Evolutionary conservation across 1,140 invertebrate species (phyloP).

Genomic region (Heliothis subflexa): DNA sequence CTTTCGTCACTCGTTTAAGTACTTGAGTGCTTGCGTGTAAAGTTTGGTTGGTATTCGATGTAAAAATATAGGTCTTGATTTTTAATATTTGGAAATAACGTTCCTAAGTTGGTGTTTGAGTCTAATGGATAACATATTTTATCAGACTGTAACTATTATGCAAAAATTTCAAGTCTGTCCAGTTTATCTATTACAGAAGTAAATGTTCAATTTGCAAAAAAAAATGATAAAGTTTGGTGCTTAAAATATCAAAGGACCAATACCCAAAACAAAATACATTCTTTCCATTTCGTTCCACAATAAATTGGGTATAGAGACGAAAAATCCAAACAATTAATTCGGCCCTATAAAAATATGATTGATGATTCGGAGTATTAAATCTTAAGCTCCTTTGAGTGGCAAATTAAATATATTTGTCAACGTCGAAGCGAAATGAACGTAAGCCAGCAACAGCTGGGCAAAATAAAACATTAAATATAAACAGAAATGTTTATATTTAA

Average conservation of each 20-base stretch:
- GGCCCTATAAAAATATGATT: conserved; percentile 34
- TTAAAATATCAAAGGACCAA: neutral
- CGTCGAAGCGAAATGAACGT: conserved; percentile 29
- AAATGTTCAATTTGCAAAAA: too few species aligned
- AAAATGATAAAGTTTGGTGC: neutral
- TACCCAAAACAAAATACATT: neutral
- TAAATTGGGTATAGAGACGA: conserved; percentile 21
- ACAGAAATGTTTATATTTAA: conserved; percentile 35
- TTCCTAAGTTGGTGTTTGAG: neutral
- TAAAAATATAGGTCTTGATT: neutral
- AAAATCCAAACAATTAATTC: conserved; percentile 5
- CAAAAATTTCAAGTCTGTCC: too few species aligned
- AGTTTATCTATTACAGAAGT: too few species aligned
- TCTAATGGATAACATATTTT: too few species aligned
- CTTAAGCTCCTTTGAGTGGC: conserved; percentile 34
- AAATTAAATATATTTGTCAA: conserved; percentile 43
- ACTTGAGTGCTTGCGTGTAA: neutral
- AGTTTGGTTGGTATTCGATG: neutral
- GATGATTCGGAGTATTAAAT: conserved; percentile 38
- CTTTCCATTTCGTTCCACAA: neutral
- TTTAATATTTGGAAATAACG: neutral
- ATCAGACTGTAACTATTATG: too few species aligned
- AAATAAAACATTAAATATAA: too few species aligned
- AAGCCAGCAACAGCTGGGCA: conserved; percentile 25
- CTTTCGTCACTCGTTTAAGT: neutral